Conservation (phyloP, 92 coral and sea anemone species). For the Diadumene lineata region DNA sequence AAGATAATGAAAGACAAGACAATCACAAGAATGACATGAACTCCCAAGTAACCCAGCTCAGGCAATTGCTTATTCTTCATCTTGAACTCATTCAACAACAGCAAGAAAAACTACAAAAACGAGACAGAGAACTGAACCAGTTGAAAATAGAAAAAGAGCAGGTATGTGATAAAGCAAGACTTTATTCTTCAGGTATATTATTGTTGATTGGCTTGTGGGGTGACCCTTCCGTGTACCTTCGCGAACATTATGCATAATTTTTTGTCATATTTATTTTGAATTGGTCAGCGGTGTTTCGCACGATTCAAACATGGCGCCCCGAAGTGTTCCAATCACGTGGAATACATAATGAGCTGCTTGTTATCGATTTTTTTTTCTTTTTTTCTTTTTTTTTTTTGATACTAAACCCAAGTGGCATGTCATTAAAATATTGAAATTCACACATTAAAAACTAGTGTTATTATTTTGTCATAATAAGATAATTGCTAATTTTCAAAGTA, state of each 20-base stretch:
- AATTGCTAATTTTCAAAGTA: no score
- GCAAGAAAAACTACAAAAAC: constrained; percentile 89
- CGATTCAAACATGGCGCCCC: constrained; percentile 89
- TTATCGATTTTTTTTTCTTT: neutral
- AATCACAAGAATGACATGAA: constrained; percentile 80
- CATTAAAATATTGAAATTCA: no score
- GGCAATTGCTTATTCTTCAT: constrained; percentile 90
- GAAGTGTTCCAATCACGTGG: constrained; percentile 46
- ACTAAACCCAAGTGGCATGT: no score
- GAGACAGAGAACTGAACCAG: constrained; percentile 85
- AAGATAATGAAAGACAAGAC: constrained; percentile 46
- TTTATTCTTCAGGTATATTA: neutral
- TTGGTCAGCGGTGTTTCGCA: constrained; percentile 89
- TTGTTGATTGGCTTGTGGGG: constrained; percentile 7
- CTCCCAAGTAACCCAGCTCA: constrained; percentile 85
- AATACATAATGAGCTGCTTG: constrained; percentile 16
- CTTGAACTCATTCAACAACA: constrained; percentile 97
- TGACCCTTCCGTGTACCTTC: constrained; percentile 22
- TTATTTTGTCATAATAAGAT: no score
- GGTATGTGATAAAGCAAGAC: constrained; percentile 42
- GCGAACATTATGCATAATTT: constrained; percentile 37
- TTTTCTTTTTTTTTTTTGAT: neutral
- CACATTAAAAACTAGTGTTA: no score
- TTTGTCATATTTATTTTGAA: constrained; percentile 54
- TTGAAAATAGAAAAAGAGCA: constrained; percentile 94